phyloP scores from a whole-genome alignment of 1,140 invertebrate genomes.

The Drosophila nebulosa region DNA sequence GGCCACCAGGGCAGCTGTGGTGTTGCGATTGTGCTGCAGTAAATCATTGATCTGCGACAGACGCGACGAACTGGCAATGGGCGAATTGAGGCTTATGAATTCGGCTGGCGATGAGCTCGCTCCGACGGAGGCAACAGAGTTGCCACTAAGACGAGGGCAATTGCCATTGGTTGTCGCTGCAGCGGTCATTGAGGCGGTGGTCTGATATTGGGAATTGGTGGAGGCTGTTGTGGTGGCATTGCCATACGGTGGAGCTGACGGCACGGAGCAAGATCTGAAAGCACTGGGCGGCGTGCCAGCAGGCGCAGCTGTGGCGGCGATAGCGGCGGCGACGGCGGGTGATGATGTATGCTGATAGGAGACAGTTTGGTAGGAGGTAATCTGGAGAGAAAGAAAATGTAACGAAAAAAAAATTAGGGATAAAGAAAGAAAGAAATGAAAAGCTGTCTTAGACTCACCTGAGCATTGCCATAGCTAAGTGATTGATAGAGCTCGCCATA shows the following conservation, averaged over 20 bases:
- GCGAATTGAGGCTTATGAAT: conserved; percentile 68
- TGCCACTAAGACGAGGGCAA: conserved; percentile 15
- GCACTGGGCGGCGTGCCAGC: conserved; percentile 29
- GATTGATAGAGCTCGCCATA: conserved; percentile 71
- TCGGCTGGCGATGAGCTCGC: conserved; percentile 28
- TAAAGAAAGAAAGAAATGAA: not conserved
- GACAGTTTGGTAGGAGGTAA: conserved; percentile 44
- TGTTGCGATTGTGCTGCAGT: conserved; percentile 75
- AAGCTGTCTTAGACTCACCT: conserved; percentile 59
- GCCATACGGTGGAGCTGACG: conserved; percentile 68
- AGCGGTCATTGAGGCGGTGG: conserved; percentile 55
- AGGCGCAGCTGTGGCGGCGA: not conserved
- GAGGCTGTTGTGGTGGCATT: conserved; percentile 73
- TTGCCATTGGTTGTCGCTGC: conserved; percentile 28
- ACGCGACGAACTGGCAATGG: conserved; percentile 68
- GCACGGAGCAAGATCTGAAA: conserved; percentile 72
- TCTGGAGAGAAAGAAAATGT: conserved; percentile 11
- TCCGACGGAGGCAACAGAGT: not conserved
- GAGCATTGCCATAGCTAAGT: conserved; percentile 51
- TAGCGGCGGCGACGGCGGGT: conserved; percentile 10
- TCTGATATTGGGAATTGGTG: conserved; percentile 69
- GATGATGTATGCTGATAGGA: conserved; percentile 43
- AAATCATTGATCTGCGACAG: conserved; percentile 78
- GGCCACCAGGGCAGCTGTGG: conserved; percentile 68
- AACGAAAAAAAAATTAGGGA: not conserved